Conservation (phyloP, 2,888 invertebrate species). For the Lordiphosa andalusiaca region DNA sequence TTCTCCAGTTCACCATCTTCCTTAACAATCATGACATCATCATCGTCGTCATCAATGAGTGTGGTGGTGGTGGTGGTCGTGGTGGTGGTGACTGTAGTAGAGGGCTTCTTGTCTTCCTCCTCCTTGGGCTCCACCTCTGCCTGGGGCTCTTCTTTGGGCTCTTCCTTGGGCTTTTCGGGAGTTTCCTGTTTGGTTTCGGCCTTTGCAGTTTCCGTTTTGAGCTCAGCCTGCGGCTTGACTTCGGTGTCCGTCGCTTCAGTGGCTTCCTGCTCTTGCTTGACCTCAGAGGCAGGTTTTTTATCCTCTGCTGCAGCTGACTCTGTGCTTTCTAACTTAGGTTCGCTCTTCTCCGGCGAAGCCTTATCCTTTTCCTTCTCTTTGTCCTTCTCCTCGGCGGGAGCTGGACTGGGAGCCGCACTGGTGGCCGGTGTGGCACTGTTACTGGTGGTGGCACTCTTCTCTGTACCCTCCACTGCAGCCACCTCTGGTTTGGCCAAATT, state of each 20-base stretch:
- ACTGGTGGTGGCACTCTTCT: slow-evolving; percentile 83
- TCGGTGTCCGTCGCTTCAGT: slow-evolving; percentile 32
- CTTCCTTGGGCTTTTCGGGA: slow-evolving; percentile 41
- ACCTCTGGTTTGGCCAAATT: slow-evolving; percentile 75
- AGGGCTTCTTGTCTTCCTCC: slow-evolving; percentile 2
- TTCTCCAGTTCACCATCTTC: slow-evolving; percentile 79
- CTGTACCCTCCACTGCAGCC: slow-evolving; percentile 72
- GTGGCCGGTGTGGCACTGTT: slow-evolving; percentile 85
- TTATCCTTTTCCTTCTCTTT: slow-evolving; percentile 74
- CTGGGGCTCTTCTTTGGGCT: slow-evolving; percentile 49
- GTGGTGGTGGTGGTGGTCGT: slow-evolving; percentile 53
- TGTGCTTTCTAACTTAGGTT: slow-evolving; percentile 40
- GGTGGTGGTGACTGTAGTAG: slow-evolving; percentile 51
- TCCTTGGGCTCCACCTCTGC: slow-evolving; percentile 19
- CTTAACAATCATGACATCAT: slow-evolving; percentile 80
- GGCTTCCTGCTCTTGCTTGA: slow-evolving; percentile 39
- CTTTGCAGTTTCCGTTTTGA: slow-evolving; percentile 48
- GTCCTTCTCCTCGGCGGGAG: slow-evolving; percentile 81
- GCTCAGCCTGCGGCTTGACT: slow-evolving; percentile 22
- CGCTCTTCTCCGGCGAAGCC: slow-evolving; percentile 64
- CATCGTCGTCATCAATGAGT: slow-evolving; percentile 77
- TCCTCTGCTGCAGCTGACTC: slow-evolving; percentile 39
- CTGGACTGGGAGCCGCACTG: slow-evolving; percentile 88
- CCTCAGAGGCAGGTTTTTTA: slow-evolving; percentile 46
- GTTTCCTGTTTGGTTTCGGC: slow-evolving; percentile 40